Evolutionary conservation across 2,797 vertebrate species (phyloP), one percentile per base, ranked within the genome.

Genomic region (Lithobates sylvaticus): DNA sequence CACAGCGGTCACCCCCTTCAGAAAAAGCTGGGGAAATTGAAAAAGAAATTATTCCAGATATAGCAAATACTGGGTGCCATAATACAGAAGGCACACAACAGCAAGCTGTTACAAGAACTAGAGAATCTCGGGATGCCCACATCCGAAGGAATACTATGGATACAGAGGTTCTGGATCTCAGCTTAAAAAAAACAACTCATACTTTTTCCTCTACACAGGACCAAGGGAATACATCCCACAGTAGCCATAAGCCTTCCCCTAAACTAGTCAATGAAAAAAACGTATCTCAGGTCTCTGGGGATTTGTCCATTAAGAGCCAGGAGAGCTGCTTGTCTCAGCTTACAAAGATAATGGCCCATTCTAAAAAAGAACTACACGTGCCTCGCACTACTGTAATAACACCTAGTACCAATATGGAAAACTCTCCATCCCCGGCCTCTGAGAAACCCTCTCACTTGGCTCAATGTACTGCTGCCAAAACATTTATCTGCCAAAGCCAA

Each of bases 161-260:
- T 26, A 91, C 92, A 4, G 7, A 34, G 0, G 93, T 44, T 0
- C 86, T 94, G 88, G 93, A 95, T 78, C 87, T 93, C 81, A 94
- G 93, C 88, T 88, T 96, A 90, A 96, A 93, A 50, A 42, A 81
- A 84, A 0, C 0, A 84, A 0, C 0, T 42, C 18, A 18, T 1
- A 5, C 86, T 90, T 76, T 8, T 10, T 0, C 2, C 6, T 23
- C 44, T 85, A 4, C 68, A 26, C 69, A 58, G 71, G 39, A 18
- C 39, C 68, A 73, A 32, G 10, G 54, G 13, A 7, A 36, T 85
- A 1, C 54, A 65, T 67, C 87, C 87, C n/a, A 0, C 1, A 0
- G 36, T 18, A 5, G 50, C 8, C 34, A 44, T 8, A 34, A 42
- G 26, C 10, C 64, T 5, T 47, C 44, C 10, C 9, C 1, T 32